Conservation (phyloP, 2,113 vertebrate species). For the Tupaia tana region DNA sequence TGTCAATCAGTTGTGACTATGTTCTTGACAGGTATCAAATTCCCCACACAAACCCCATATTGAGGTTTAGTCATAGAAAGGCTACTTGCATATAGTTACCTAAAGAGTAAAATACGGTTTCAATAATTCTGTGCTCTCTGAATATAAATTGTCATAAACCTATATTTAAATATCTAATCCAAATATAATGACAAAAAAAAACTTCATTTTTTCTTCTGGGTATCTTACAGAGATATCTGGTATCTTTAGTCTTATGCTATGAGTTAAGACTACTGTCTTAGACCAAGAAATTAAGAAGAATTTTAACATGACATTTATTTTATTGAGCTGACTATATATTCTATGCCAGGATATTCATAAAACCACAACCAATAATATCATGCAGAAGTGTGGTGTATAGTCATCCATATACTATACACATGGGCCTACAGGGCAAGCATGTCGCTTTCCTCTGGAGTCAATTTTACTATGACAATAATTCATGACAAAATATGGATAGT, state of each 20-base stretch:
- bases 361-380: neutral
- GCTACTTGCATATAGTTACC: neutral
- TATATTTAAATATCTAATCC: neutral
- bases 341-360: neutral
- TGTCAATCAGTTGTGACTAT: conserved; percentile 12
- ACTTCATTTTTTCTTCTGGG: neutral
- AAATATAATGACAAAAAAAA: neutral
- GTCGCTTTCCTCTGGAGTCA: neutral
- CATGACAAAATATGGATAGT: neutral
- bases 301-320: neutral
- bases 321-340: neutral
- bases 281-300: neutral
- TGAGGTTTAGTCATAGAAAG: neutral
- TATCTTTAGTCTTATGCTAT: neutral
- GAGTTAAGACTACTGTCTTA: neutral
- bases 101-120: neutral
- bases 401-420: neutral
- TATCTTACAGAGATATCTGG: neutral
- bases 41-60: neutral
- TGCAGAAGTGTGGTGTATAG: accelerated
- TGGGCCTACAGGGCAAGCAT: neutral
- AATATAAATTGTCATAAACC: conserved; percentile 3
- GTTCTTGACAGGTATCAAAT: conserved; percentile 5
- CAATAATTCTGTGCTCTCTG: neutral
- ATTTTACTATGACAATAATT: neutral